phyloP scores from a whole-genome alignment of 1,140 invertebrate genomes.

The Pseudomyrmex concolor region DNA sequence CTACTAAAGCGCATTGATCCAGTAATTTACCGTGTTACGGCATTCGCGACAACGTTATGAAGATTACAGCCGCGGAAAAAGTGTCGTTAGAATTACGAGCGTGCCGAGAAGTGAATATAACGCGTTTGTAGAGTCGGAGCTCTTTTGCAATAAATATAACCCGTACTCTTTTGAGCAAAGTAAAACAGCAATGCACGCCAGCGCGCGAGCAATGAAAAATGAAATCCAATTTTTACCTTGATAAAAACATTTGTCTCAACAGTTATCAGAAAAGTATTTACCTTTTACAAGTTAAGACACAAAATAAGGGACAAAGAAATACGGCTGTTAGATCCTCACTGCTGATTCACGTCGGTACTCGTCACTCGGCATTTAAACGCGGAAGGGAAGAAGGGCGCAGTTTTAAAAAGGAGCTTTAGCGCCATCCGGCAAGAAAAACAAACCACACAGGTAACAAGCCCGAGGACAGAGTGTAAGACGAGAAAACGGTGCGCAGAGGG shows the following conservation, averaged over 20 bases:
- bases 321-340: constrained; percentile 36
- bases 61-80: constrained; percentile 72
- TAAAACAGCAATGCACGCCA: constrained; percentile 52
- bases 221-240: neutral
- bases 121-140: constrained; percentile 46
- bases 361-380: constrained; percentile 69
- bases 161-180: constrained; percentile 19
- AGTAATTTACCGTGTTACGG: constrained; percentile 73
- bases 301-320: neutral
- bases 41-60: constrained; percentile 72
- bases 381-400: constrained; percentile 33
- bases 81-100: constrained; percentile 65
- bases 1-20: constrained; percentile 73
- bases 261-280: constrained; percentile 10
- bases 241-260: neutral
- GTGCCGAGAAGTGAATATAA: constrained; percentile 61
- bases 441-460: constrained; percentile 61
- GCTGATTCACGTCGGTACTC: constrained; percentile 55
- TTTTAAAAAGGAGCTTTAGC: constrained; percentile 72
- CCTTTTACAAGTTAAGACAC: neutral
- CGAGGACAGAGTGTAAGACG: constrained; percentile 66
- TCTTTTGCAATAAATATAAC: constrained; percentile 71
- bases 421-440: constrained; percentile 36
- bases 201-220: neutral
- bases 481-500: neutral